phyloP scores from a whole-genome alignment of 2,113 vertebrate genomes.

The Pycnonotus jocosus region DNA sequence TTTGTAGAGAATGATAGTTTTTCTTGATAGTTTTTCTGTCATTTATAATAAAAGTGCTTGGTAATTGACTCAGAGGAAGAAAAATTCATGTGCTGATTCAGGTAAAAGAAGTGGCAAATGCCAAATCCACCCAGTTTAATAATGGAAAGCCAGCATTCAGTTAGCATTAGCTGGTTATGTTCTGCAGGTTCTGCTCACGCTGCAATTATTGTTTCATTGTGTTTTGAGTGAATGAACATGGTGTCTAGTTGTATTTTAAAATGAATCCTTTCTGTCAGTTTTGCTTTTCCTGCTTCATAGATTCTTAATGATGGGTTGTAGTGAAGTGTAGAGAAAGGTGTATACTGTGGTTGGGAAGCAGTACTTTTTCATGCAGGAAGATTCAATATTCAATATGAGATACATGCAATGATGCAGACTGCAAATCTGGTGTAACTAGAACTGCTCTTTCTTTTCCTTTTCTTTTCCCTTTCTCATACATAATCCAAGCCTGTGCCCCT shows the following conservation, averaged over 20 bases:
- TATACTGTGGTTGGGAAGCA: neutral
- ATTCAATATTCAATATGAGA: neutral
- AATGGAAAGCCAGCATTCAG: conserved; percentile 27
- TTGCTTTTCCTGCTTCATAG: conserved; percentile 50
- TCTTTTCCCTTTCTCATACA: neutral
- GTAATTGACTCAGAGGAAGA: neutral
- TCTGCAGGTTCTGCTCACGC: neutral
- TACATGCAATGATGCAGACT: neutral
- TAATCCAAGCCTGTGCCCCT: neutral
- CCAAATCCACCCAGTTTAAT: neutral
- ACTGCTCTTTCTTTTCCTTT: neutral
- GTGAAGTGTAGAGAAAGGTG: neutral
- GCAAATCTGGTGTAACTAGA: neutral
- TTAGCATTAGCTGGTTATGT: conserved; percentile 25
- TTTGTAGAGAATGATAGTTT: neutral
- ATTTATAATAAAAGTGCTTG: neutral
- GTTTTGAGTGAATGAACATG: neutral
- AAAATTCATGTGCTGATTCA: neutral
- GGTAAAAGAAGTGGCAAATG: conserved; percentile 5
- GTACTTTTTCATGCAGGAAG: neutral
- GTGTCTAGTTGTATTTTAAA: conserved; percentile 30
- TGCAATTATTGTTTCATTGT: conserved; percentile 30
- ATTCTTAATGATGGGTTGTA: conserved; percentile 21
- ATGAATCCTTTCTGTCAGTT: conserved; percentile 45
- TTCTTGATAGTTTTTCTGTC: neutral